Conservation (phyloP, 2,113 vertebrate species). For the Cichladusa arquata region DNA sequence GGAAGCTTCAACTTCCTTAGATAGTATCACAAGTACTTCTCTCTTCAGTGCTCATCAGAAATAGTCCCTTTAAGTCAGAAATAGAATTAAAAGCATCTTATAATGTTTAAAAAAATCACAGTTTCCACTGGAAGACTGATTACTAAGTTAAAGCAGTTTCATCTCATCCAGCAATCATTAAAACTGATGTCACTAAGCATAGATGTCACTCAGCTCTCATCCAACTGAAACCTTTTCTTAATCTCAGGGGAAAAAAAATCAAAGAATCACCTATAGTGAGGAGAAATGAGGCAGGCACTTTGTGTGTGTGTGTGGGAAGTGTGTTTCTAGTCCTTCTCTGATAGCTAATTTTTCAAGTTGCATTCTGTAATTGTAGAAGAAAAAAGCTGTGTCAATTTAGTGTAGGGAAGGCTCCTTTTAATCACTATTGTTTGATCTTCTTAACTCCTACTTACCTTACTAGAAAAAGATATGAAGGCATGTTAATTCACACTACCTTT, state of each 20-base stretch:
- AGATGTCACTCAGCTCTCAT: neutral
- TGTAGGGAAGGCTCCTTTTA: neutral
- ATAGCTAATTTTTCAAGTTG: neutral
- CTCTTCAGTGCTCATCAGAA: neutral
- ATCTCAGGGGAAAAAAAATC: neutral
- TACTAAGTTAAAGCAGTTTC: neutral
- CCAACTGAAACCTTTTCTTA: neutral
- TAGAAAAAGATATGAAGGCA: neutral
- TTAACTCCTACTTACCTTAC: neutral
- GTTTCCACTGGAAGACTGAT: neutral
- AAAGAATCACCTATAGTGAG: neutral
- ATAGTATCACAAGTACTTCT: neutral
- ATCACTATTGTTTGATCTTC: neutral
- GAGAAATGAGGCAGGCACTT: neutral
- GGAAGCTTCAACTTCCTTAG: constrained; percentile 46
- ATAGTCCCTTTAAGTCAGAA: neutral
- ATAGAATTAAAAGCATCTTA: neutral
- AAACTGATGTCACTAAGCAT: neutral
- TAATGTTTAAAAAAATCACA: neutral
- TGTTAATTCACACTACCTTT: neutral
- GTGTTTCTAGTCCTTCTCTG: neutral
- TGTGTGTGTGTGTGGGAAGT: neutral
- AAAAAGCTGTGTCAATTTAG: neutral
- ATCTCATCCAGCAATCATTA: neutral
- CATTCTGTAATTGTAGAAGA: neutral